A percentile compares a stretch with the other conserved stretches of the same genome.
These are phyloP conservation scores for Heteropelma amictum DNA, from an alignment of 2,888 invertebrate species.

Conservation along the genomic window DNA sequence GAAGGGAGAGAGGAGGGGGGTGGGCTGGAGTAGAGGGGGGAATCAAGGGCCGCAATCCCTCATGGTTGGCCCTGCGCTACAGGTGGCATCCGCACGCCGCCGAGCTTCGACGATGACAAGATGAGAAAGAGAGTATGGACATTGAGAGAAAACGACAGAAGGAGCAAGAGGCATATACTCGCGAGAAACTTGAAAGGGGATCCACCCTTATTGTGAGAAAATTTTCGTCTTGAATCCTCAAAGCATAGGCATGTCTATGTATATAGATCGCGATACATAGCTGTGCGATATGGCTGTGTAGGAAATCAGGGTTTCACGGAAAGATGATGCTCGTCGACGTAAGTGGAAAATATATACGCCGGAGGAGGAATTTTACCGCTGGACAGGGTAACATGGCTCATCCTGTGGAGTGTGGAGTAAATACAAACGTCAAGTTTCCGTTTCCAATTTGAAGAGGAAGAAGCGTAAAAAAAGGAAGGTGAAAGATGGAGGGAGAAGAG, in stretches of 20 bases:
- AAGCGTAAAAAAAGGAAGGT: conserved; percentile 2
- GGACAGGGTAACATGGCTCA: conserved; percentile 29
- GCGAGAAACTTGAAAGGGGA: conserved; percentile 26
- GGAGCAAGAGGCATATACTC: not conserved
- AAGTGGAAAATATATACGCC: conserved; percentile 26
- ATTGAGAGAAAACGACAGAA: conserved; percentile 5
- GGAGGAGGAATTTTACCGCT: not conserved
- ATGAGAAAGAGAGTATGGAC: conserved; percentile 26
- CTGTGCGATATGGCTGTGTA: not conserved
- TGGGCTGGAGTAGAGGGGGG: conserved; percentile 18
- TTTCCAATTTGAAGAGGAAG: conserved; percentile 34
- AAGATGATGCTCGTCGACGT: not conserved
- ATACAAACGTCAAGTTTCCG: conserved; percentile 39
- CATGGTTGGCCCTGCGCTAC: conserved; percentile 60
- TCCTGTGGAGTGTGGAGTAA: conserved; percentile 10
- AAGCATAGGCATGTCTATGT: conserved; percentile 5
- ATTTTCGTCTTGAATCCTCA: conserved; percentile 30
- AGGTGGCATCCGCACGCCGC: conserved; percentile 67
- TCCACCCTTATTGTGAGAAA: conserved; percentile 47
- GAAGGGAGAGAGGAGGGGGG: conserved; percentile 5
- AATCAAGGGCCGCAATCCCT: too few relatives aligned
- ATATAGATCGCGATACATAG: too few relatives aligned
- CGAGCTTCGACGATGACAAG: conserved; percentile 41
- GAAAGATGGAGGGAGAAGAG: not conserved
- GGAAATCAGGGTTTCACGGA: conserved; percentile 44